Evolutionary conservation across 1,140 invertebrate species (phyloP), one percentile per base, ranked within the genome.

Genomic region (Trachelipus rathkii): DNA sequence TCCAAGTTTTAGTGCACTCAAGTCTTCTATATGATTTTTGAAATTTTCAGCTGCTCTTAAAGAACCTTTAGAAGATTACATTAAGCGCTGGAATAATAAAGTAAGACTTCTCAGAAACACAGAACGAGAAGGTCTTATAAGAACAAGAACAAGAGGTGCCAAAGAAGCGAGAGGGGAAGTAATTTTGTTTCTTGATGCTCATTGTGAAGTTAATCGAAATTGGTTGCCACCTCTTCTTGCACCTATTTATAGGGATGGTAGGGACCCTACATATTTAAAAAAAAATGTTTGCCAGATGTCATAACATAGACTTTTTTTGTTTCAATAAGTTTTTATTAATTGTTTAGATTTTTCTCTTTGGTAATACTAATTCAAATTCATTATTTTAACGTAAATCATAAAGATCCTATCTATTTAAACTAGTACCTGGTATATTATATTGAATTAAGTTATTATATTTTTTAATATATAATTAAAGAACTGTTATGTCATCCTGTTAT

Each of bases 131-230:
- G 33, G 33, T 33, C 33, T 33, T 6, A 33, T 33, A 33, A 33
- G 33, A 33, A 33, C 33, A 33, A 33, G 33, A 33, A 33, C 97
- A 95, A 88, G 92, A 69, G 97, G 97, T 45, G 97, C 97, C n/a
- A 88, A 92, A 82, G 92, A n/a, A 84, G 93, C 97, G 0, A 91
- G 87, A 21, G 97, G 96, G 53, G n/a, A 99, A 85, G 95, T 99
- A 6, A 96, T 99, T 79, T 91, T 99, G 0, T 99, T 98, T 86
- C 86, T 99, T 19, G 97, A 99, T 87, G 97, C 97, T 68, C 90
- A 91, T n/a, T 91, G 89, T 85, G 90, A 87, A 83, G 83, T 84
- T 11, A n/a, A 98, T 84, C 85, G 89, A 0, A 99, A 99, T 85
- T 99, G 97, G 97, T 85, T 99, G 21, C 94, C 95, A 10, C 97